Percentiles rank a stretch among this genome's conserved stretches.
Evolutionary conservation across 2,797 vertebrate species (phyloP).

Genomic region (Babyrousa celebensis): DNA sequence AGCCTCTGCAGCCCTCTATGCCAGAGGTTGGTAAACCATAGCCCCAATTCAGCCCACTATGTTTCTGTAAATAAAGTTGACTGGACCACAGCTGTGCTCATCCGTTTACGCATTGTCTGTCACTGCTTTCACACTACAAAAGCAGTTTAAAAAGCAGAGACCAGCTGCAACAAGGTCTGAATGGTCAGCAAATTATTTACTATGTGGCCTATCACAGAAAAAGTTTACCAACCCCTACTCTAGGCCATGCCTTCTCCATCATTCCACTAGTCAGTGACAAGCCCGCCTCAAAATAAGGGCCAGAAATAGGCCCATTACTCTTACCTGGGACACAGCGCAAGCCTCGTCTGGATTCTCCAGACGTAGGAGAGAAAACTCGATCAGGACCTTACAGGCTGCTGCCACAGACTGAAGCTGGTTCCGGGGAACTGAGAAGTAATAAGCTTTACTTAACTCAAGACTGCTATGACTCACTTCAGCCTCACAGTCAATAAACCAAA

Average conservation of each 20-base stretch:
- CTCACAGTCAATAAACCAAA: not conserved
- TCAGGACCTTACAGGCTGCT: constrained; percentile 98
- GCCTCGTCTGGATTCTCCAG: constrained; percentile 99
- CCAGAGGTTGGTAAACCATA: not conserved
- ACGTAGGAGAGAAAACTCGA: constrained; percentile 98
- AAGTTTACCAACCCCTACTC: not conserved
- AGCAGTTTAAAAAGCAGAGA: not conserved
- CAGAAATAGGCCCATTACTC: constrained; percentile 53
- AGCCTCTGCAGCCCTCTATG: not conserved
- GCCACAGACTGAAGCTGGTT: constrained; percentile 98
- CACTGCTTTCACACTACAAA: constrained; percentile 2
- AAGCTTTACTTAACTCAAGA: constrained; percentile 28
- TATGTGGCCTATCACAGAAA: not conserved
- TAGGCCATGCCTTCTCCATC: not conserved
- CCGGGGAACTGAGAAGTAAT: constrained; percentile 95
- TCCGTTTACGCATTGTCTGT: not conserved
- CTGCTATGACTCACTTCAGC: not conserved
- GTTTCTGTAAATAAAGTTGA: not conserved
- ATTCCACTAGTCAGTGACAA: not conserved
- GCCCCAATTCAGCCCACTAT: not conserved
- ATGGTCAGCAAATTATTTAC: not conserved
- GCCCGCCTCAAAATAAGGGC: constrained; percentile 3
- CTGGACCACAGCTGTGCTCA: not conserved
- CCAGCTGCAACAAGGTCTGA: not conserved
- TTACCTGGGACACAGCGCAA: constrained; percentile 99